Conservation (phyloP, 2,888 invertebrate species). For the Tuta absoluta region DNA sequence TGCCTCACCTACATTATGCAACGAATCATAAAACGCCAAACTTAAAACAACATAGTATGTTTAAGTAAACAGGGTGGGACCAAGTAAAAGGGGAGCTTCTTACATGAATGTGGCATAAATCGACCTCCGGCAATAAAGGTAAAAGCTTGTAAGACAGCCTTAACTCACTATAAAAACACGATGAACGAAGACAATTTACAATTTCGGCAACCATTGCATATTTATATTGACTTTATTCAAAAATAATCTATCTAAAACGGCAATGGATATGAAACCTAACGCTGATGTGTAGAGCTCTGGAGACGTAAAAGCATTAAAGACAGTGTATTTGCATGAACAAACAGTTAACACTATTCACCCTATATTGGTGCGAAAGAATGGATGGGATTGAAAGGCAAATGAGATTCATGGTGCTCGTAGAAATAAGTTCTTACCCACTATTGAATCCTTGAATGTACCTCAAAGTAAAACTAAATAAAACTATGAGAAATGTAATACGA, state of each 20-base stretch:
- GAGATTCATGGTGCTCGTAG: not conserved
- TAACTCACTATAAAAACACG: slow-evolving; percentile 9
- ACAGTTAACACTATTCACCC: slow-evolving; percentile 41
- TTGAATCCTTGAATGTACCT: not conserved
- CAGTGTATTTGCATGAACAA: slow-evolving; percentile 43
- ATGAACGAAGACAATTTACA: not conserved
- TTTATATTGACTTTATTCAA: too few species aligned
- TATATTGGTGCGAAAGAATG: slow-evolving; percentile 40
- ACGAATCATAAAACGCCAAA: not conserved
- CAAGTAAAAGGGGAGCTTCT: slow-evolving; percentile 8
- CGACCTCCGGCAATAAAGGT: slow-evolving; percentile 44
- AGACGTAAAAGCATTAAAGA: slow-evolving; percentile 32
- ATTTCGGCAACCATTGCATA: not conserved
- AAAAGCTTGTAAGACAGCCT: slow-evolving; percentile 39
- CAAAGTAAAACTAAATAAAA: too few species aligned
- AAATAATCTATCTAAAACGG: not conserved
- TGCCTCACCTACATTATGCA: not conserved
- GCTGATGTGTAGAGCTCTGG: not conserved
- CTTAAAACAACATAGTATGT: slow-evolving; percentile 16
- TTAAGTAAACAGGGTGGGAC: slow-evolving; percentile 24
- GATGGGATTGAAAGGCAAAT: slow-evolving; percentile 32
- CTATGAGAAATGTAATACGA: too few species aligned
- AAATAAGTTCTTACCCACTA: not conserved
- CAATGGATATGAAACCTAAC: not conserved
- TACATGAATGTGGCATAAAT: slow-evolving; percentile 38